Evolutionary conservation across 2,888 invertebrate genomes (phyloP), one percentile per base, ranked within the genome.

Genomic region (Flexamia atlantica): DNA sequence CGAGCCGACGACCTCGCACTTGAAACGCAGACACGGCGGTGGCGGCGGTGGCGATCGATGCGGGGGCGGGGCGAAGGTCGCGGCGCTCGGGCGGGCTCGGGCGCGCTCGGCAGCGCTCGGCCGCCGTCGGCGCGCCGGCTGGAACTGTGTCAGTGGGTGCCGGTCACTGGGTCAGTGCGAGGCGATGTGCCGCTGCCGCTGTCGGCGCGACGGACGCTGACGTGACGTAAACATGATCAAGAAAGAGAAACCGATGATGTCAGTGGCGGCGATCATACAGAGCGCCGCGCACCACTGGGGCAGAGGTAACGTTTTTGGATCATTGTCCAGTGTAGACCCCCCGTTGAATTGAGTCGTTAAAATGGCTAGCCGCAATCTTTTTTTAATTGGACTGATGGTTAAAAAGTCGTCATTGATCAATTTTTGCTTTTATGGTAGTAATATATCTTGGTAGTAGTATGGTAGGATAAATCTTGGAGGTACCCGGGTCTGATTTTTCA

Each of bases 201-300:
- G 80, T 23, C 20, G 42, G 30, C 50, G 80, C 36, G 0, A 12
- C n/a, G 60, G 23, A 42, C 20, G n/a, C 60, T 64, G 32, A 30
- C 42, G 57, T 25, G 74, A 36, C 42, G 79, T 30, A 70, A 40
- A 70, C 76, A 93, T 95, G 95, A 94, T 95, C 93, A 96, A 95
- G 92, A 96, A 96, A 91, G 96, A 96, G 91, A 95, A 96, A 90
- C 95, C 96, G 89, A 95, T 95, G 92, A 95, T 95, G 94, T 95
- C 95, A 90, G 96, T 96, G 89, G 94, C 95, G 89, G 95, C 95
- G 89, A 94, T 96, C 90, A 95, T 96, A 89, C 93, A 94, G 89
- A 93, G 93, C 86, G 92, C 93, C 81, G 93, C 93, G 88, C 91
- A 91, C 42, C 93, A 93, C 87, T 90, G 93, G 86, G 91, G 92